phyloP scores from a whole-genome alignment of 2,797 vertebrate genomes.

The Ceryle rudis region DNA sequence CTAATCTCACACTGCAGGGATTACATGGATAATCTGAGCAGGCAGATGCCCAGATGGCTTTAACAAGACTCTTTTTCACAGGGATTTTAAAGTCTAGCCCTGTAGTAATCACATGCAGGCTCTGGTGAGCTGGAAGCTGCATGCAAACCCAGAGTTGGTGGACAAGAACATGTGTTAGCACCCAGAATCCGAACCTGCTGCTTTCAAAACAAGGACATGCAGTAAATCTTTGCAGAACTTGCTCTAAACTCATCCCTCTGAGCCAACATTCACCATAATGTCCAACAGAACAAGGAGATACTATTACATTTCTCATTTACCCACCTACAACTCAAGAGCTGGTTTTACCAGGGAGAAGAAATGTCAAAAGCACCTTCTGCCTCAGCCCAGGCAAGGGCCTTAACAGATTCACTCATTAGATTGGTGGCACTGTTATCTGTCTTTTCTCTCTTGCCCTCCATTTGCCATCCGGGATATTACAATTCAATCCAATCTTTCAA shows the following conservation, averaged over 20 bases:
- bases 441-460: constrained; percentile 10
- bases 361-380: background rate
- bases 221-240: background rate
- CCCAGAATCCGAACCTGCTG: background rate
- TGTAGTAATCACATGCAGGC: background rate
- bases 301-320: background rate
- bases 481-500: constrained; percentile 29
- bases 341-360: background rate
- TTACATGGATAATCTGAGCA: background rate
- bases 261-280: background rate
- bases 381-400: background rate
- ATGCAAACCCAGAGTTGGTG: fast-evolving
- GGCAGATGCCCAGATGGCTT: background rate
- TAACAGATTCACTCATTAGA: background rate
- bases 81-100: background rate
- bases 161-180: background rate
- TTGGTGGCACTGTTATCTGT: constrained; percentile 23
- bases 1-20: background rate
- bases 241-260: background rate
- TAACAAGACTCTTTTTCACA: background rate
- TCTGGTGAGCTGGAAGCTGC: background rate
- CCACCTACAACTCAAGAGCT: background rate
- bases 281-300: background rate
- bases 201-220: background rate
- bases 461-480: constrained; percentile 20